Base-by-base conservation (phyloP, 1,140 invertebrate species). In the Acromyrmex charruanus region DNA sequence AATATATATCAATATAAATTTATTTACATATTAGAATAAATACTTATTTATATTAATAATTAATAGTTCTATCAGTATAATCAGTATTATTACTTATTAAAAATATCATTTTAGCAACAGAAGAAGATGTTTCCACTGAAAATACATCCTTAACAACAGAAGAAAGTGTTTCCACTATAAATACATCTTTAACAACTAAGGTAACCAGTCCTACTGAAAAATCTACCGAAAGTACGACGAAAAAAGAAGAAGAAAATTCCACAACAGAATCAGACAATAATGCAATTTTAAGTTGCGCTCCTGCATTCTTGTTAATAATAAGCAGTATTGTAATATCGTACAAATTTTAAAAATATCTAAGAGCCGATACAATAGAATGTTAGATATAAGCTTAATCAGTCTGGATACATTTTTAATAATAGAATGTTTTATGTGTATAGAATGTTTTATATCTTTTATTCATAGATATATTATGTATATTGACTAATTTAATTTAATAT, bases 241-340 rank as follows among this genome's bases (percentile, higher is more conserved):
- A 51, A 49, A 75, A 58, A 35, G 14, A 0, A 65, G 12, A 1
- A 72, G 16, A n/a, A 9, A 12, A 0, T 12, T 39, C 35, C n/a
- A 49, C 9, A 14, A 21, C 31, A 69, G n/a, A 49, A 18, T 5
- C 35, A 53, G 35, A 1, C 58, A 18, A 21, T 0, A 16, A 86
- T 0, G 72, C 80, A 18, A 71, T 63, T 4, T 7, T 12, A n/a
- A 58, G 1, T 61, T 66, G 28, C 1, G 12, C 51, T 4, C 39
- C 80, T 28, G 25, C n/a, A 9, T 25, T 61, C 1, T 51, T 53
- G 2, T 44, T 90, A 31, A 55, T 72, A 28, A 44, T 77, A 72
- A 85, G 31, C n/a, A 39, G 44, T 9, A 49, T 35, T 10, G 21
- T 90, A 58, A 18, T 39, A 66, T 59, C 49, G 2, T 75, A 12